Conservation (phyloP, 1,140 invertebrate species). For the Anastrepha obliqua region DNA sequence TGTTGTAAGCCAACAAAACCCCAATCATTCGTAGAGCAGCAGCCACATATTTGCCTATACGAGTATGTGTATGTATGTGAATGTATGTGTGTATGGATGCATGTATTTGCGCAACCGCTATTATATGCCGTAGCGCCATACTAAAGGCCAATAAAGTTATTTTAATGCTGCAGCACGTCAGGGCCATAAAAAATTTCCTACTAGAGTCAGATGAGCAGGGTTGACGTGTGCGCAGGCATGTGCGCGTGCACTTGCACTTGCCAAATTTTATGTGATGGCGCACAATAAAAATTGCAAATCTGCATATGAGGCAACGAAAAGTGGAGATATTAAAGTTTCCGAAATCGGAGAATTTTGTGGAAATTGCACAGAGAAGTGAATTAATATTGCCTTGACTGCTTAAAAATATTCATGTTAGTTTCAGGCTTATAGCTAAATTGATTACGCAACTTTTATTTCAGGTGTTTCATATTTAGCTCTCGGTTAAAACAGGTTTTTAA, state of each 20-base stretch:
- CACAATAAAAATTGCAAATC: not conserved
- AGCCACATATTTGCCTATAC: not conserved
- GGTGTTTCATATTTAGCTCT: too few species aligned
- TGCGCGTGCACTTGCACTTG: not conserved
- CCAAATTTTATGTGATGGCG: not conserved
- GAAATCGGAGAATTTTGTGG: too few species aligned
- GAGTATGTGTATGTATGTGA: not conserved
- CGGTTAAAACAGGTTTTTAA: too few species aligned
- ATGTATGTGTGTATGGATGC: not conserved
- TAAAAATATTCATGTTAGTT: too few species aligned
- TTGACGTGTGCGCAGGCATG: not conserved
- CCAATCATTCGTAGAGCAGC: too few species aligned
- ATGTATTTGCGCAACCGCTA: not conserved
- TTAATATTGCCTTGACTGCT: too few species aligned
- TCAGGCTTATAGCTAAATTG: too few species aligned
- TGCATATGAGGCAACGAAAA: not conserved
- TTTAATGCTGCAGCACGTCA: constrained; percentile 39
- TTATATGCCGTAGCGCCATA: constrained; percentile 10
- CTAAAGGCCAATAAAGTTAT: constrained; percentile 35
- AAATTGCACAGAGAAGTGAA: too few species aligned
- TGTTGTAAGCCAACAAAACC: not conserved
- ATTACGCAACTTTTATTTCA: too few species aligned
- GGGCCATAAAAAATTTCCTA: not conserved
- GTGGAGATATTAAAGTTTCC: not conserved
- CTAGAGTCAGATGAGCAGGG: not conserved